Evolutionary conservation across 2,113 vertebrate species (phyloP).

Genomic region (Erythrocercus mccallii): DNA sequence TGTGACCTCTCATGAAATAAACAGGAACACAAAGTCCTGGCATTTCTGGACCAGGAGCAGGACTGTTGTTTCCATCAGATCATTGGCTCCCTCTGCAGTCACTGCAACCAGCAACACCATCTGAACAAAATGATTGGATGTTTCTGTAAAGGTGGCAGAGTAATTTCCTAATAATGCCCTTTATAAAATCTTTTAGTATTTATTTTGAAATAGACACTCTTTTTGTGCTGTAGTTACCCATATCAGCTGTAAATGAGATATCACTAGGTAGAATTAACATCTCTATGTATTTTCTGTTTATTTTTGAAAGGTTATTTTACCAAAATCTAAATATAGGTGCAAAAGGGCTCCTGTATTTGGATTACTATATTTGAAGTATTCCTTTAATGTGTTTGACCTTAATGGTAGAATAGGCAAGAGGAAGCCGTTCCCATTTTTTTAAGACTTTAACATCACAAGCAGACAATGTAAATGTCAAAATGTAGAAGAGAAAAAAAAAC

Average conservation of each 20-base stretch:
- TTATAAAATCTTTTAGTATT: background rate
- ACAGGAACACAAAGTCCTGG: background rate
- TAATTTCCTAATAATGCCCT: background rate
- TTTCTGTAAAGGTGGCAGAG: accelerated
- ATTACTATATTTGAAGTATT: background rate
- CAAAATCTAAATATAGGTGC: background rate
- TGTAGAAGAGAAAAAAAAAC: background rate
- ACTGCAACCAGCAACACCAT: background rate
- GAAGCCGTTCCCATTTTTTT: background rate
- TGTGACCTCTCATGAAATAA: background rate
- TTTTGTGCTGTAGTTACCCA: background rate
- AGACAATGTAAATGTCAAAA: background rate
- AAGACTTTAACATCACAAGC: background rate
- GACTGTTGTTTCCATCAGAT: background rate
- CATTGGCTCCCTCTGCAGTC: slow-evolving; percentile 29
- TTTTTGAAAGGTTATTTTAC: background rate
- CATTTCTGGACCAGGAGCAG: background rate
- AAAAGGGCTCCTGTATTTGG: background rate
- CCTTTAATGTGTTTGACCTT: background rate
- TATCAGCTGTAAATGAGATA: background rate
- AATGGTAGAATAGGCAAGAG: background rate
- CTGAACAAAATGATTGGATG: accelerated
- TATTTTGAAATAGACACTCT: background rate
- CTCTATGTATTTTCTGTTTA: background rate
- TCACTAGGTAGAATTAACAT: background rate